Evolutionary conservation across 2,888 invertebrate genomes (phyloP).

Genomic region (Uloborus plumipes): DNA sequence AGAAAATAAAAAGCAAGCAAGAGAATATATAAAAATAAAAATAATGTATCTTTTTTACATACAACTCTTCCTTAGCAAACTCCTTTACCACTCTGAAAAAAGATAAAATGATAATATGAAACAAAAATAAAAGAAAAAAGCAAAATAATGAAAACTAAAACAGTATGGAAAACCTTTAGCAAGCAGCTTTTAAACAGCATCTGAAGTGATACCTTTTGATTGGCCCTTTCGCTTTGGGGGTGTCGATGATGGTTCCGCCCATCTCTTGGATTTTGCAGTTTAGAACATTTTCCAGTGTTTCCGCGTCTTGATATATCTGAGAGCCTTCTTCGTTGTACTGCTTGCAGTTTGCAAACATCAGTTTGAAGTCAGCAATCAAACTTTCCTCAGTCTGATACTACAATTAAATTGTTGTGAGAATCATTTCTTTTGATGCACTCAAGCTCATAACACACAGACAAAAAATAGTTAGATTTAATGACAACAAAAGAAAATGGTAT

Average conservation of each 20-base stretch:
- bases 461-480: too few relatives aligned
- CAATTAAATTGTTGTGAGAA: conserved; percentile 37
- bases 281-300: conserved; percentile 85
- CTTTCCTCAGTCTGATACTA: conserved; percentile 76
- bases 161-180: not conserved
- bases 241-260: conserved; percentile 54
- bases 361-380: conserved; percentile 78
- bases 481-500: too few relatives aligned
- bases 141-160: conserved; percentile 9
- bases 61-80: conserved; percentile 62
- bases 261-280: conserved; percentile 85
- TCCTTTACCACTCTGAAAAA: conserved; percentile 64
- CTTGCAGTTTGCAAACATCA: conserved; percentile 98
- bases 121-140: conserved; percentile 40
- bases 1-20: conserved; percentile 23
- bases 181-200: not conserved
- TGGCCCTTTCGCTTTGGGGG: conserved; percentile 40
- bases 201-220: conserved; percentile 42
- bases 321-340: conserved; percentile 97
- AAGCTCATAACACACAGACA: too few relatives aligned
- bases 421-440: too few relatives aligned
- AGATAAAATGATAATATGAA: conserved; percentile 51
- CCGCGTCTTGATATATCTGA: conserved; percentile 94
- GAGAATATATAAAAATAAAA: conserved; percentile 44
- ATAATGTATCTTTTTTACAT: conserved; percentile 58